Percentiles rank a stretch among this genome's conserved stretches.
Evolutionary conservation across 2,888 invertebrate species (phyloP).

Genomic region (Oxyteleia sp.): DNA sequence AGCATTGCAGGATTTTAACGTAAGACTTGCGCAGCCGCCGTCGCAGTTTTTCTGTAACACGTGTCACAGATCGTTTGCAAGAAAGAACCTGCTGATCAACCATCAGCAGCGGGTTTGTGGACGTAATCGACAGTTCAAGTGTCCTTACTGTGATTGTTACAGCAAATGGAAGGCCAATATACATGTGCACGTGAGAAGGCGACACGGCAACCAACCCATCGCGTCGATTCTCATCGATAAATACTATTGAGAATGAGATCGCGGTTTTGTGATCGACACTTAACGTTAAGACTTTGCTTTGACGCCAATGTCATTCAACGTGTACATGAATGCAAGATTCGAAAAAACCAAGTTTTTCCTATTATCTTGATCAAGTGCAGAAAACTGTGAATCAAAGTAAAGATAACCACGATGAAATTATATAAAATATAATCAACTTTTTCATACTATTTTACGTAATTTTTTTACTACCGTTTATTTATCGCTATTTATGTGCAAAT

Average conservation of each 20-base stretch:
- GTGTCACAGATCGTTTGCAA: constrained; percentile 53
- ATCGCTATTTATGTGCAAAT: too few species aligned
- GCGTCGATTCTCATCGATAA: constrained; percentile 65
- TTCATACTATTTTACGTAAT: too few species aligned
- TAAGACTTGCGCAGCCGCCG: constrained; percentile 29
- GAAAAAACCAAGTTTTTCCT: too few species aligned
- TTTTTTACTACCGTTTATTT: too few species aligned
- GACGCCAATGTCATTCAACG: not conserved
- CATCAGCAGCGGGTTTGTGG: constrained; percentile 59
- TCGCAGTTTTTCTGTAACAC: constrained; percentile 49
- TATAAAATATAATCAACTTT: too few species aligned
- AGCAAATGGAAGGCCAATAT: constrained; percentile 80
- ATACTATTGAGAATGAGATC: constrained; percentile 37
- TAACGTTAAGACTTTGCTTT: not conserved
- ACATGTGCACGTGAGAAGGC: constrained; percentile 80
- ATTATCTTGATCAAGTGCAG: not conserved
- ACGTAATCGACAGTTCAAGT: constrained; percentile 63
- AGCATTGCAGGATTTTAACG: constrained; percentile 54
- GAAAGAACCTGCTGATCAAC: constrained; percentile 57
- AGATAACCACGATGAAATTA: not conserved
- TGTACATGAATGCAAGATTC: not conserved
- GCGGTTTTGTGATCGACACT: not conserved
- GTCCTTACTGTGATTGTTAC: constrained; percentile 77
- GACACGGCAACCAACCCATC: constrained; percentile 72
- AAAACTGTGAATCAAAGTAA: not conserved